These are phyloP conservation scores for Halyomorpha halys DNA, from an alignment of 1,140 invertebrate genomes.

Conservation along the genomic window DNA sequence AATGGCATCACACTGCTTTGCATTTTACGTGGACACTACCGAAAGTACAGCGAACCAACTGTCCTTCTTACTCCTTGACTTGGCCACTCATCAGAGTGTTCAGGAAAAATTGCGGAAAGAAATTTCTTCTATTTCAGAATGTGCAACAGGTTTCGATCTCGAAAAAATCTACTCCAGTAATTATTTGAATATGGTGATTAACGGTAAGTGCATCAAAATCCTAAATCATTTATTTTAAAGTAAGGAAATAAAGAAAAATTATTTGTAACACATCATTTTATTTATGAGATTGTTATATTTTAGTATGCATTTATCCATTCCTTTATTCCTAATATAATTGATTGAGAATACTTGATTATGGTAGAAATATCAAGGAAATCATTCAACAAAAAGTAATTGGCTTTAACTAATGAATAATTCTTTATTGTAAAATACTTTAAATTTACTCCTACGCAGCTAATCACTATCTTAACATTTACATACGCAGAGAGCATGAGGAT, in stretches of 20 bases:
- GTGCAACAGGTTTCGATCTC: background rate
- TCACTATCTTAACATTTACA: too few species aligned
- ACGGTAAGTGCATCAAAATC: background rate
- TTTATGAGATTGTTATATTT: too few species aligned
- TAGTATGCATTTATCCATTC: too few species aligned
- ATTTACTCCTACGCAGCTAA: background rate
- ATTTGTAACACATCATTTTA: too few species aligned
- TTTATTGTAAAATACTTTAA: background rate
- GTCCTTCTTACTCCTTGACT: too few species aligned
- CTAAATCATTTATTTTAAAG: too few species aligned
- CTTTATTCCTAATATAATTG: background rate
- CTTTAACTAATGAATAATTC: background rate
- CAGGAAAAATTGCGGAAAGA: slow-evolving; percentile 11
- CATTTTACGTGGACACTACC: too few species aligned
- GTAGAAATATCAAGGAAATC: background rate
- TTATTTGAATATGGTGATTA: background rate
- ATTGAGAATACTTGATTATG: background rate
- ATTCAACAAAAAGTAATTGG: background rate
- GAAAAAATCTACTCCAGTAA: background rate
- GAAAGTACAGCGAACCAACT: too few species aligned
- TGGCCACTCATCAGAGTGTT: background rate
- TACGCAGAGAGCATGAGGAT: background rate
- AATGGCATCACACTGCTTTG: too few species aligned
- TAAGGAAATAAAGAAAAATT: too few species aligned
- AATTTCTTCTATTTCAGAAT: slow-evolving; percentile 1